Percentiles rank a stretch among this genome's conserved stretches.
Evolutionary conservation across 2,888 invertebrate genomes (phyloP).

Genomic region (Ormyrus labotus): DNA sequence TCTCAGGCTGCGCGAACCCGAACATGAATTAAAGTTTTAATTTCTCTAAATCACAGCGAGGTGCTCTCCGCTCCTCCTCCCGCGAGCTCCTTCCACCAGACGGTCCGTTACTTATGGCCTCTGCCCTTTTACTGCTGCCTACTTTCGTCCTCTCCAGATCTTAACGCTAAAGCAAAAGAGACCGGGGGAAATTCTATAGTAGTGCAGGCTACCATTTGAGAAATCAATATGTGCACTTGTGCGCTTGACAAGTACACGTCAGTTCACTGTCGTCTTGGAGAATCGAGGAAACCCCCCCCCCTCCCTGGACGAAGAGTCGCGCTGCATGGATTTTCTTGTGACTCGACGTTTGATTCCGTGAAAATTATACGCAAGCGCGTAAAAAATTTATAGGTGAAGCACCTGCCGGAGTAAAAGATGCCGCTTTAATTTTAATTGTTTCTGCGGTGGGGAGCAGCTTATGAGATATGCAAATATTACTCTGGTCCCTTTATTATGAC

Average conservation of each 20-base stretch:
- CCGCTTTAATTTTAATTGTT: slow-evolving; percentile 26
- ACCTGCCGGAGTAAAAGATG: not conserved
- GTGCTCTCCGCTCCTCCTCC: slow-evolving; percentile 51
- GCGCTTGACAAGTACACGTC: slow-evolving; percentile 46
- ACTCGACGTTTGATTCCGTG: not conserved
- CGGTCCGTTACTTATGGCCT: slow-evolving; percentile 74
- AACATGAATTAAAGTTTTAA: slow-evolving; percentile 76
- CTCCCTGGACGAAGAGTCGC: too few relatives aligned
- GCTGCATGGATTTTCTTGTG: not conserved
- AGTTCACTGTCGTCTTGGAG: slow-evolving; percentile 23
- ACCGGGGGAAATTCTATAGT: not conserved
- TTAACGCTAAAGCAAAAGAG: slow-evolving; percentile 48
- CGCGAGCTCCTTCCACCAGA: slow-evolving; percentile 71
- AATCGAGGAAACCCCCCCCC: too few relatives aligned
- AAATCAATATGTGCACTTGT: slow-evolving; percentile 70
- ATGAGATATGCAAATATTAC: not conserved
- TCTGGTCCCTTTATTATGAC: not conserved
- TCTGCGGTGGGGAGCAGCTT: not conserved
- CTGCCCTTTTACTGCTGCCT: slow-evolving; percentile 71
- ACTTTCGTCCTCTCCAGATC: slow-evolving; percentile 60
- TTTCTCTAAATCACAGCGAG: slow-evolving; percentile 75
- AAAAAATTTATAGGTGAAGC: slow-evolving; percentile 9
- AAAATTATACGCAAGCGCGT: not conserved
- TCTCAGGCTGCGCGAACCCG: slow-evolving; percentile 63
- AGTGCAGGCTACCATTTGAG: slow-evolving; percentile 57